Base-by-base conservation (phyloP, 37 sponge, comb jelly and placozoan species). In the Oscarella lobularis region DNA sequence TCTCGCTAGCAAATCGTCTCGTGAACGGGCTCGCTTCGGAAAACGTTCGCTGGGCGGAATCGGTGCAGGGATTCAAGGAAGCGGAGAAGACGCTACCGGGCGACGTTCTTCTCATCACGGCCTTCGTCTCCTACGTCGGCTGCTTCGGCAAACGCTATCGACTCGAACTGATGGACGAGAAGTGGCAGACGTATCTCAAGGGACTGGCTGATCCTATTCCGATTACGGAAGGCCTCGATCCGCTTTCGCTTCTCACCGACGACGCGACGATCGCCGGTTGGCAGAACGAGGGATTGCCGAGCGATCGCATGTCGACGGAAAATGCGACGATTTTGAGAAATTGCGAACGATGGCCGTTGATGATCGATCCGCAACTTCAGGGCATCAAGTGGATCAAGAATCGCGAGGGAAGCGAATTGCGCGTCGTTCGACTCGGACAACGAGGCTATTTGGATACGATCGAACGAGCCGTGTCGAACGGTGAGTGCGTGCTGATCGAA, bases 101-200 rank as follows among this genome's bases (percentile, higher is more conserved):
- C 6, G 95, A 98, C 41, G 95, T 94, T 35, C 84, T 98, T 39
- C 87, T 98, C 40, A 85, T 84, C 30, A 96, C 99, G 36, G 99
- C 85, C 33, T 98, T 98, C 78, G 86, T 98, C 31, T 98, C 99
- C 33, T 98, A 98, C 79, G 82, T 88, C 54, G 99, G 99, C 9
- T 95, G 95, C 35, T 98, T 98, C 85, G 94, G 94, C 81, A 95
- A 98, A 48, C 95, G 94, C 73, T 98, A 91, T 87, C 79, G 99
- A 36, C 65, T 34, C 3, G 40, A 87, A n/a, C 79, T 98, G 37
- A 71, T 89, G 37, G 80, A 89, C 2, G 55, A 74, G 20, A 88
- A 95, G 78, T 98, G 99, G 99, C 87, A 94, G 84, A 79, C 87
- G 36, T 92, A 98, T 73, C 48, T 95, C 73, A 80, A 73, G 38